phyloP scores from a whole-genome alignment of 2,888 invertebrate species.

The Metopia argyrocephala region DNA sequence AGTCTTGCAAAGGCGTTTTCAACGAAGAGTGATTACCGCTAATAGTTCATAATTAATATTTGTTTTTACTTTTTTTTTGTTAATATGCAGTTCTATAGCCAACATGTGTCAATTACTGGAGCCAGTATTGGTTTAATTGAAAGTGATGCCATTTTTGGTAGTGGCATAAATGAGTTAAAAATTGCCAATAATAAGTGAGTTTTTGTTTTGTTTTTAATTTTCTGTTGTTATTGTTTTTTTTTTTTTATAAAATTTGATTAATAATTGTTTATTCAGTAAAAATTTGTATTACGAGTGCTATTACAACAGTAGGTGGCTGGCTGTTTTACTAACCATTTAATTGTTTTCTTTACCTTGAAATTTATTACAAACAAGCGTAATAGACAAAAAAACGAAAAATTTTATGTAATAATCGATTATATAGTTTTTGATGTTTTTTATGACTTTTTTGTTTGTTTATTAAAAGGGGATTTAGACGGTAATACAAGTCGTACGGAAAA shows the following conservation, averaged over 20 bases:
- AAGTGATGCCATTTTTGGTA: slow-evolving; percentile 75
- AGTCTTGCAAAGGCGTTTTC: no score
- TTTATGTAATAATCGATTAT: no score
- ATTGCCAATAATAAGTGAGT: slow-evolving; percentile 75
- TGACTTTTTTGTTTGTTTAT: no score
- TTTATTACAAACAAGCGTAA: background rate
- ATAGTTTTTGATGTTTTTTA: no score
- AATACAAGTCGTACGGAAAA: no score
- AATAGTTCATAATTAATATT: background rate
- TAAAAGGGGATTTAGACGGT: no score
- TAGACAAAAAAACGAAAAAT: background rate
- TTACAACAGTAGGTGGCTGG: slow-evolving; percentile 7
- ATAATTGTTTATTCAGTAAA: background rate
- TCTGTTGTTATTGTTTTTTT: background rate
- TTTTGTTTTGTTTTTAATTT: background rate
- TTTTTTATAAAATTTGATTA: slow-evolving; percentile 10
- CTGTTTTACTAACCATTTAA: background rate
- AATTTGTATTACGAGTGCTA: background rate
- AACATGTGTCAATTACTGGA: slow-evolving; percentile 74
- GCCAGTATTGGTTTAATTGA: slow-evolving; percentile 76
- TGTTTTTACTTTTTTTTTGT: slow-evolving; percentile 19
- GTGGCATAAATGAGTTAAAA: slow-evolving; percentile 75
- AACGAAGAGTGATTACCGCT: no score
- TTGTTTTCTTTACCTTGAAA: background rate
- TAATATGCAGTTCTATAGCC: slow-evolving; percentile 70